Conservation (phyloP, 2,888 invertebrate species). For the Cheilosia urbana region DNA sequence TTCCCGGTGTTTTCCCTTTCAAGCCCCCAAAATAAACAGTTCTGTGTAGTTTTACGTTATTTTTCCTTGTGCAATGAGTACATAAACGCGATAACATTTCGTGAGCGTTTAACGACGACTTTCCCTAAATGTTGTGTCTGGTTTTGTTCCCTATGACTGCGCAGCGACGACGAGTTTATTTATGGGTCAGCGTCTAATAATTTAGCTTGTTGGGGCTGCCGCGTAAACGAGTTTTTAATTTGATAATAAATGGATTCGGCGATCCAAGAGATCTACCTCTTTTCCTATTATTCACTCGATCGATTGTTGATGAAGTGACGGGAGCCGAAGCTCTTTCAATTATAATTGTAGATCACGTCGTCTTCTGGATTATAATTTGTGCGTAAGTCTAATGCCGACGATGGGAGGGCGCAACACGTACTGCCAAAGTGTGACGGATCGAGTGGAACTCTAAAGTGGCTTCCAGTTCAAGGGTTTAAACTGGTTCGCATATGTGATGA, state of each 20-base stretch:
- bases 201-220: constrained; percentile 15
- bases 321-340: constrained; percentile 36
- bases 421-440: constrained; percentile 42
- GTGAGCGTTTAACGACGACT: constrained; percentile 59
- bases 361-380: constrained; percentile 33
- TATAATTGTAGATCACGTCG: constrained; percentile 41
- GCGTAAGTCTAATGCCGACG: constrained; percentile 1
- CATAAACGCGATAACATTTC: constrained; percentile 52
- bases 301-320: constrained; percentile 14
- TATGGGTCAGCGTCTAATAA: constrained; percentile 57
- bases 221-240: constrained; percentile 55
- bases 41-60: neutral
- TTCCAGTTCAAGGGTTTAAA: constrained; percentile 58
- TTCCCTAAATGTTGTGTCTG: constrained; percentile 38
- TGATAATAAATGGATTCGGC: constrained; percentile 48
- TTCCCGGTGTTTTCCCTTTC: constrained; percentile 8
- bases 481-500: constrained; percentile 43
- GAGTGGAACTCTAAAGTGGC: constrained; percentile 53
- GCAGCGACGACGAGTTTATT: constrained; percentile 24
- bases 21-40: constrained; percentile 21
- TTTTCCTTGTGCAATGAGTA: constrained; percentile 38
- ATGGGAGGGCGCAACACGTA: neutral
- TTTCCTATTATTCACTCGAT: constrained; percentile 41
- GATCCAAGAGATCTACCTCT: constrained; percentile 30
- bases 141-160: constrained; percentile 1